These are phyloP conservation scores for Pseudonaja textilis DNA, from an alignment of 2,113 vertebrate species.

Conservation along the genomic window DNA sequence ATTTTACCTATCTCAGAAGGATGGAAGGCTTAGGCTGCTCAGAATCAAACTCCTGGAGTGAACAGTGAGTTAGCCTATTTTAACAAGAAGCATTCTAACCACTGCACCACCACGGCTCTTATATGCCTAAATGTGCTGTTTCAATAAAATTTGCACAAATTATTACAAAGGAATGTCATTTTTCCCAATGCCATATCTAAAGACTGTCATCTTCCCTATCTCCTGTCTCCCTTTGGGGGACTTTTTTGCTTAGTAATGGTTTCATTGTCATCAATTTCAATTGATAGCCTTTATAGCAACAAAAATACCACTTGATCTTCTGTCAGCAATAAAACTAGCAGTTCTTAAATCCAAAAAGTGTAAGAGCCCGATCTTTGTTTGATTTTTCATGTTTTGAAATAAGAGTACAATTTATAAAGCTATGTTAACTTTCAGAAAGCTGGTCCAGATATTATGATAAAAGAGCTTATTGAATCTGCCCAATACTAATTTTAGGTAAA, in stretches of 20 bases:
- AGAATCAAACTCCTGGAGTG: too few species aligned
- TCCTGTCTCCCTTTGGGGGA: background rate
- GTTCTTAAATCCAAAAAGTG: background rate
- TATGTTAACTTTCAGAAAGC: background rate
- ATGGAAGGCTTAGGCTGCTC: too few species aligned
- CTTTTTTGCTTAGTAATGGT: background rate
- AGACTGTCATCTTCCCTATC: background rate
- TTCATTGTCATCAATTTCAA: background rate
- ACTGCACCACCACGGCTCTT: too few species aligned
- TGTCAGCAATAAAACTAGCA: background rate
- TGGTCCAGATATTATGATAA: background rate
- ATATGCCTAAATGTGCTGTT: background rate
- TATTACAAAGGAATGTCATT: background rate
- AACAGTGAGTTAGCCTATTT: too few species aligned
- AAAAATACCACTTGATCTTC: background rate
- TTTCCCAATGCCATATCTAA: background rate
- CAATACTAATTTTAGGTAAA: background rate
- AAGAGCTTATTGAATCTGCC: background rate
- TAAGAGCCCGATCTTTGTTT: background rate
- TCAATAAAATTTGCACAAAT: background rate
- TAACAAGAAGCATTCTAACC: too few species aligned
- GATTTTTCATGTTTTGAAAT: background rate
- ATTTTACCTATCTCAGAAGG: too few species aligned
- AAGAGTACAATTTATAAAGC: background rate
- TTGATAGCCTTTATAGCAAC: background rate